Evolutionary conservation across 1,140 invertebrate species (phyloP).

Genomic region (Heliothis subflexa): DNA sequence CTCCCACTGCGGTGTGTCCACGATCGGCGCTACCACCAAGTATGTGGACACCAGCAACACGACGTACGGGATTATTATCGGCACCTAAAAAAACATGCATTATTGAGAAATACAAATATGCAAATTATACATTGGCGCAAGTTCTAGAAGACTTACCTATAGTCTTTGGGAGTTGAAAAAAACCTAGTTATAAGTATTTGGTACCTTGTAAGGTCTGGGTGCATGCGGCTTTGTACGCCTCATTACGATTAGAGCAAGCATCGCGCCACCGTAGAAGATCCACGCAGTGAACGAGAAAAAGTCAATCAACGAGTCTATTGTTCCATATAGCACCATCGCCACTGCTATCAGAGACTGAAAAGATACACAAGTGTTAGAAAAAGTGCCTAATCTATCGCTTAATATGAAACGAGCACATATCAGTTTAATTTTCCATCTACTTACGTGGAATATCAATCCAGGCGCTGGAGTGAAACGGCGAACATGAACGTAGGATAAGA

Average conservation of each 20-base stretch:
- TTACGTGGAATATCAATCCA: slow-evolving; percentile 98
- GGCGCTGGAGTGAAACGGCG: slow-evolving; percentile 96
- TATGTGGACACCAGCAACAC: slow-evolving; percentile 96
- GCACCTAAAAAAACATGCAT: slow-evolving; percentile 88
- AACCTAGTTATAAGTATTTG: no score
- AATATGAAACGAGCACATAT: not conserved
- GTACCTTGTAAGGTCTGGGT: slow-evolving; percentile 94
- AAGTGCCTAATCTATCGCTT: not conserved
- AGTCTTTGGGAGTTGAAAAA: no score
- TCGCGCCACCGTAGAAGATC: slow-evolving; percentile 97
- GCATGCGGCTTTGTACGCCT: slow-evolving; percentile 94
- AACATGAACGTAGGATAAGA: slow-evolving; percentile 97
- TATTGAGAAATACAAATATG: not conserved
- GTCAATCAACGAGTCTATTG: slow-evolving; percentile 96
- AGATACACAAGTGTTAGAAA: not conserved
- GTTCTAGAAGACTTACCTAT: not conserved
- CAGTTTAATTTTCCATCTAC: slow-evolving; percentile 53
- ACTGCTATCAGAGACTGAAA: slow-evolving; percentile 90
- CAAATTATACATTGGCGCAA: not conserved
- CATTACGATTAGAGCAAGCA: slow-evolving; percentile 95
- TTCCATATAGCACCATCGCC: slow-evolving; percentile 95
- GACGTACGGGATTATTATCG: slow-evolving; percentile 95
- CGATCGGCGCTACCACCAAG: slow-evolving; percentile 96
- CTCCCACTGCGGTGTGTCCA: slow-evolving; percentile 95
- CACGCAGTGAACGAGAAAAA: slow-evolving; percentile 98